Conservation (phyloP, 1,140 invertebrate genomes). For the Stegodyphus mimosarum region DNA sequence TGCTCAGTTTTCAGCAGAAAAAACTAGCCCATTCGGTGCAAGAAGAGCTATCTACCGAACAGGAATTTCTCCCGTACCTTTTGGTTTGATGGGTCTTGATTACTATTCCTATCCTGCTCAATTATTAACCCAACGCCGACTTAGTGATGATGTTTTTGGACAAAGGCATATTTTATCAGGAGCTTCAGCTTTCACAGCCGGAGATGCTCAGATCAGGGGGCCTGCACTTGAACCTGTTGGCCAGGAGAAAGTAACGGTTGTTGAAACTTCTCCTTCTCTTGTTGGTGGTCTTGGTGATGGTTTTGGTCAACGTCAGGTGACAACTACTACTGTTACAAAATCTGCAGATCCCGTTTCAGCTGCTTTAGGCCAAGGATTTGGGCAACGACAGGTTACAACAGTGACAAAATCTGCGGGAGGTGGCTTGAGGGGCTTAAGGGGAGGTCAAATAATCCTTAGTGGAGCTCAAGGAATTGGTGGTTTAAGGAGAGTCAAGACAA, state of each 20-base stretch:
- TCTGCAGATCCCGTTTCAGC: not conserved
- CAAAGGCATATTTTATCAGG: constrained; percentile 27
- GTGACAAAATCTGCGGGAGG: constrained; percentile 10
- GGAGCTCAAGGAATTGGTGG: constrained; percentile 10
- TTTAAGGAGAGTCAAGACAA: constrained; percentile 9
- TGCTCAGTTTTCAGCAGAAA: constrained; percentile 30
- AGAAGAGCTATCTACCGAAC: constrained; percentile 34
- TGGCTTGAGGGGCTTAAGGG: constrained; percentile 18
- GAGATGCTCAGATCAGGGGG: constrained; percentile 44
- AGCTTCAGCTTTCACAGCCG: constrained; percentile 35
- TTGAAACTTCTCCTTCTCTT: constrained; percentile 11
- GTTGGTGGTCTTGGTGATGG: constrained; percentile 28
- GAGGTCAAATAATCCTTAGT: constrained; percentile 43
- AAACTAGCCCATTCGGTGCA: not conserved
- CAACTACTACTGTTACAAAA: constrained; percentile 6
- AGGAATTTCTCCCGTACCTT: constrained; percentile 41
- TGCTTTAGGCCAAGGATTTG: not conserved
- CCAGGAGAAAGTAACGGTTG: constrained; percentile 27
- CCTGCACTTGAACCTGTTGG: not conserved
- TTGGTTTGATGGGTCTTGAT: constrained; percentile 42
- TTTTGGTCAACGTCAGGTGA: constrained; percentile 24
- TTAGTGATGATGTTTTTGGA: constrained; percentile 23
- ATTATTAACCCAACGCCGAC: constrained; percentile 4
- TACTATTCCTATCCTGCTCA: constrained; percentile 46
- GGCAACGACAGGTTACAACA: constrained; percentile 25